These are phyloP conservation scores for Dicrostonyx torquatus DNA, from an alignment of 2,797 vertebrate genomes.

Conservation along the genomic window DNA sequence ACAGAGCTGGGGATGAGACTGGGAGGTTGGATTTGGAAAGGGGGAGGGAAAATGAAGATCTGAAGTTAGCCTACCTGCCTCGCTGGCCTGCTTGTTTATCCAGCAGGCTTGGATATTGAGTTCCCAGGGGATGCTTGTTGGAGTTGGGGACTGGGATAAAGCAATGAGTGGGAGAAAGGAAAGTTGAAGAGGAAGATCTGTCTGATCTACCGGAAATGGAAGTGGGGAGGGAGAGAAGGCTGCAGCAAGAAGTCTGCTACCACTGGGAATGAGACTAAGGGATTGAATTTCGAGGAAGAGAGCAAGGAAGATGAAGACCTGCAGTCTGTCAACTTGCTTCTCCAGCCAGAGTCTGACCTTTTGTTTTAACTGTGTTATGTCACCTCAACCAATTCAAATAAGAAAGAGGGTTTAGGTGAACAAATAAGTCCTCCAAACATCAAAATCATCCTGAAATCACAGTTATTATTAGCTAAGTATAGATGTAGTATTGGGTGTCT, in stretches of 20 bases:
- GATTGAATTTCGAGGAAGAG: not conserved
- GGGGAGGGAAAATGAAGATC: not conserved
- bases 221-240: not conserved
- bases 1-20: not conserved
- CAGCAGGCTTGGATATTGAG: not conserved
- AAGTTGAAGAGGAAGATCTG: not conserved
- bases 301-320: not conserved
- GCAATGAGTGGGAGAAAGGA: not conserved
- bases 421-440: not conserved
- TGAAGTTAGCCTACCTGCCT: not conserved
- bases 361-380: not conserved
- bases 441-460: not conserved
- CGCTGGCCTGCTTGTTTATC: not conserved
- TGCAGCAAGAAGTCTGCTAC: not conserved
- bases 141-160: not conserved
- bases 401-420: not conserved
- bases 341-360: not conserved
- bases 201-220: not conserved
- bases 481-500: not conserved
- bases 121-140: not conserved
- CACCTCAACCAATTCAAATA: not conserved
- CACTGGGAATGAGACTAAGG: not conserved
- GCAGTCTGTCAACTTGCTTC: not conserved
- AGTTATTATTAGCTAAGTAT: not conserved
- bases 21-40: not conserved